Evolutionary conservation across 1,140 invertebrate genomes (phyloP).

Genomic region (Hylaeus volcanicus): DNA sequence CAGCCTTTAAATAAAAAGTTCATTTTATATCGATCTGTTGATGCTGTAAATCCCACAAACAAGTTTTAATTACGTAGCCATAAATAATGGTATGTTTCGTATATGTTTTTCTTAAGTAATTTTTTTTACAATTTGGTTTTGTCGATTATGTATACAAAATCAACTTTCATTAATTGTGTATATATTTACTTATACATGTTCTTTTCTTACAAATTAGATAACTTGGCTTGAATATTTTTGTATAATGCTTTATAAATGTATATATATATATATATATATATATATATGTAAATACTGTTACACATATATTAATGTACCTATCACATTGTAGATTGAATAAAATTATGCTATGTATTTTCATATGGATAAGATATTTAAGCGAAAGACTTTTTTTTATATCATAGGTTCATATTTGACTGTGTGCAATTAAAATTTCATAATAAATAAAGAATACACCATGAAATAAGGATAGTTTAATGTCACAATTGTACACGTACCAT

Average conservation of each 20-base stretch:
- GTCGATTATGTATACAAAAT: not conserved
- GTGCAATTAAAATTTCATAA: not conserved
- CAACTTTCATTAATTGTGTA: not conserved
- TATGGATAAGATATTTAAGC: not conserved
- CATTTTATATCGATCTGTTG: not conserved
- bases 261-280: too few species aligned
- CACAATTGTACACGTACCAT: not conserved
- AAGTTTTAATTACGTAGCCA: too few species aligned
- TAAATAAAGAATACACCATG: not conserved
- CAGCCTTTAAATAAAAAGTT: conserved; percentile 85
- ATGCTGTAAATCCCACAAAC: too few species aligned
- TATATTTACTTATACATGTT: not conserved
- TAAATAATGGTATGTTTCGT: too few species aligned
- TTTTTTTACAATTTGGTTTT: too few species aligned
- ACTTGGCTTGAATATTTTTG: too few species aligned
- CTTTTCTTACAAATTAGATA: too few species aligned
- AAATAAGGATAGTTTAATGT: not conserved
- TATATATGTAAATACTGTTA: too few species aligned
- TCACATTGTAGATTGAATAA: not conserved
- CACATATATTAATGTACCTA: too few species aligned
- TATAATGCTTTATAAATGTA: too few species aligned
- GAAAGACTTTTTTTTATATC: too few species aligned
- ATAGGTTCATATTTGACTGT: not conserved
- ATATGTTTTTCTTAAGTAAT: too few species aligned
- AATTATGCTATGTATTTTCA: not conserved